These are phyloP conservation scores for Calypte anna DNA, from an alignment of 2,113 vertebrate species.

Conservation along the genomic window DNA sequence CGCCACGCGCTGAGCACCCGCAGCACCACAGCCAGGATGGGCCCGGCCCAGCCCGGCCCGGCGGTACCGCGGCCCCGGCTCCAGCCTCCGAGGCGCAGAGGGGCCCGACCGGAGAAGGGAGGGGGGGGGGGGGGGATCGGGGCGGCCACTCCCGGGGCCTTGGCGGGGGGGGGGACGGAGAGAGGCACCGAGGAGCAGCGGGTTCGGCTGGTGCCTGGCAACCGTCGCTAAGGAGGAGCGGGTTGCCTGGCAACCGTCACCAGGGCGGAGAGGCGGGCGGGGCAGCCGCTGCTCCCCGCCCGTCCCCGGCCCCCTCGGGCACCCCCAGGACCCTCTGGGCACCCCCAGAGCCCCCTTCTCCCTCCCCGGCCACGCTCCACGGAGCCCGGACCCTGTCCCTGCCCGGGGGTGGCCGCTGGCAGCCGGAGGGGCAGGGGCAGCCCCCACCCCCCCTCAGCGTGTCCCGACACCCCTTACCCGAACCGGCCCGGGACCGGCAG, in stretches of 20 bases:
- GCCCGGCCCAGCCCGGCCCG: background rate
- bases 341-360: no score
- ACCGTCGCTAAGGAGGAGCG: constrained; percentile 43
- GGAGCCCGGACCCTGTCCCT: no score
- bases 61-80: accelerated
- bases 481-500: background rate
- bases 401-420: no score
- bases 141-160: background rate
- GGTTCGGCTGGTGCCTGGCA: constrained; percentile 35
- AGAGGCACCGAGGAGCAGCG: background rate
- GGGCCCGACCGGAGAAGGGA: no score
- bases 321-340: background rate
- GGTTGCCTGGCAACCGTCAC: background rate
- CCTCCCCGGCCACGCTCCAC: no score
- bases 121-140: no score
- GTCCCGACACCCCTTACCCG: background rate
- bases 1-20: no score
- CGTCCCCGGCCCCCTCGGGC: background rate
- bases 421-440: background rate
- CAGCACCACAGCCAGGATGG: background rate
- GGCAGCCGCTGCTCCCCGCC: background rate
- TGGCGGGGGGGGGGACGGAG: background rate
- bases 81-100: no score
- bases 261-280: background rate
- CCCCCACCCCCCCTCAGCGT: background rate